Evolutionary conservation across 2,888 invertebrate genomes (phyloP).

Genomic region (Tachina grossa): DNA sequence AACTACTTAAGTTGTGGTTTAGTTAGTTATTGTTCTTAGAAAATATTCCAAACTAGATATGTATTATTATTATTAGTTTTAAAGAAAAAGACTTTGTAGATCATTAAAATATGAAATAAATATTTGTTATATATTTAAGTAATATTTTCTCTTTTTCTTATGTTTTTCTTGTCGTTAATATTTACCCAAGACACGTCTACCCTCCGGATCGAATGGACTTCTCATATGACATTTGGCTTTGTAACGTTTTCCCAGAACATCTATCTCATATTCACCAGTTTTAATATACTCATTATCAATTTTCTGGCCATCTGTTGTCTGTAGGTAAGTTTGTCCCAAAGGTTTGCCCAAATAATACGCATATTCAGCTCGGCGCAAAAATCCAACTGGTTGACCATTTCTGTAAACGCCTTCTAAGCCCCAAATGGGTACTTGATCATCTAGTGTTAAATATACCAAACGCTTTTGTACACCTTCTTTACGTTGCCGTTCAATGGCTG

Average conservation of each 20-base stretch:
- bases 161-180: constrained; percentile 80
- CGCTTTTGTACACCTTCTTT: constrained; percentile 88
- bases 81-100: constrained; percentile 3
- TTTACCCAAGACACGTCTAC: constrained; percentile 88
- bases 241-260: constrained; percentile 89
- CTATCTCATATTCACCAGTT: constrained; percentile 90
- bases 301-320: constrained; percentile 84
- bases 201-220: constrained; percentile 92
- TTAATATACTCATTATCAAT: constrained; percentile 88
- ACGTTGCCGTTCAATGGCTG: constrained; percentile 86
- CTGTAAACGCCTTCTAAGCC: constrained; percentile 93
- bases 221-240: constrained; percentile 88
- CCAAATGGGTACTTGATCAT: constrained; percentile 90
- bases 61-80: not conserved
- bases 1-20: constrained; percentile 53
- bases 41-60: constrained; percentile 14
- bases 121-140: constrained; percentile 5
- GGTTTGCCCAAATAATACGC: constrained; percentile 85
- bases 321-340: constrained; percentile 85
- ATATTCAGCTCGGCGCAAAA: constrained; percentile 91
- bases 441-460: constrained; percentile 88
- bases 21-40: constrained; percentile 46
- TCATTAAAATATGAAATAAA: constrained; percentile 61
- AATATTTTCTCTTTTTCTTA: not conserved
- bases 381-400: constrained; percentile 90